Evolutionary conservation across 1,140 invertebrate genomes (phyloP), one percentile per base, ranked within the genome.

Genomic region (Pomacea maculata): DNA sequence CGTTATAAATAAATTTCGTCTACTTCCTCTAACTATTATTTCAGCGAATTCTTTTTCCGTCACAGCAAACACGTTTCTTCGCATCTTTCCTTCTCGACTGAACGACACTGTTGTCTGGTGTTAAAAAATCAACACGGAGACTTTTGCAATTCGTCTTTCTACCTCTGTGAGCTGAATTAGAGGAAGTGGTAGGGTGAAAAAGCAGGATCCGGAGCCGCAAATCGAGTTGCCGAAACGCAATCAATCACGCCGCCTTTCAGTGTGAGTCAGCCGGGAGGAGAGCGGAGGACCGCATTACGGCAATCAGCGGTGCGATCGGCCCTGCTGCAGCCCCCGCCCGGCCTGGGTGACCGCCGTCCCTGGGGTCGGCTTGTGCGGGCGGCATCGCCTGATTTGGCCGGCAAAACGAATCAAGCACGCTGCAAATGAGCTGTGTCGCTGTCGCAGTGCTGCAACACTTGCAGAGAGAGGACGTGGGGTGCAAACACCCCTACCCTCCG

Each of bases 171-270:
- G 57, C 57, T 61, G 57, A 61, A 61, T 61, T 61, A 68, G n/a
- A 68, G 75, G 64, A 68, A 77, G 63, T 29, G 75, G 63, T 54
- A 77, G 63, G n/a, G 75, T 77, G 64, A 77, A 77, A 77, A 77
- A 77, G 75, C 63, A n/a, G 64, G 63, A 77, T 77, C 75, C 75
- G 75, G 75, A 63, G 63, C 63, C 25, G 75, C 25, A 78, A 70
- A 78, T 71, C 77, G 77, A 78, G 77, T 78, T 78, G 77, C 9
- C 77, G 77, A 78, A 78, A 71, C 77, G 67, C 65, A 78, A 78
- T 78, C 77, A 78, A 78, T 78, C 77, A 71, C 65, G 17, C 19
- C 34, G 25, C 54, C 61, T 78, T 54, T 70, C 65, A 78, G 57
- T 78, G 67, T n/a, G 77, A 78, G 65, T 78, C 65, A 67, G 77